phyloP scores from a whole-genome alignment of 1,140 invertebrate species.

The Zaprionus camerounensis region DNA sequence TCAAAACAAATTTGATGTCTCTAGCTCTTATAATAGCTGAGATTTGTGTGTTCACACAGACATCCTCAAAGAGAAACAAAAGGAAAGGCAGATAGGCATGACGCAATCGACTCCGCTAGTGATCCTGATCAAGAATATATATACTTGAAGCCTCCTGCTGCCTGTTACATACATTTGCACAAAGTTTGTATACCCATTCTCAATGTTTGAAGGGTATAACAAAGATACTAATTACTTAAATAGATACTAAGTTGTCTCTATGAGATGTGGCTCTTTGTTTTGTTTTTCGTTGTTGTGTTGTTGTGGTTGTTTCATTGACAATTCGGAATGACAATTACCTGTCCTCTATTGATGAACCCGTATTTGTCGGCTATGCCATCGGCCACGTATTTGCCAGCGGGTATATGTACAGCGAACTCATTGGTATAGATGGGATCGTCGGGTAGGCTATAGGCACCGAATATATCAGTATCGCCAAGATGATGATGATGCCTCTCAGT shows the following conservation, averaged over 20 bases:
- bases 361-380: conserved; percentile 86
- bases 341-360: conserved; percentile 88
- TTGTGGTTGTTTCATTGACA: background rate
- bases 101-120: no score
- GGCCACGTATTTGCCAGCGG: conserved; percentile 85
- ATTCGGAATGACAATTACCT: conserved; percentile 84
- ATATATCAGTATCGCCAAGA: conserved; percentile 56
- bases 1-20: no score
- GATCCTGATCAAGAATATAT: no score
- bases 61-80: no score
- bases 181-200: no score
- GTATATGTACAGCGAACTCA: conserved; percentile 88
- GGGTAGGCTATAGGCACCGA: conserved; percentile 74
- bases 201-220: no score
- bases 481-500: conserved; percentile 17
- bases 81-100: no score
- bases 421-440: conserved; percentile 86
- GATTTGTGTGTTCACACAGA: no score
- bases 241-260: background rate
- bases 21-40: no score
- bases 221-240: background rate
- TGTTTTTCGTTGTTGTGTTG: background rate
- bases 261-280: background rate
- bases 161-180: no score
- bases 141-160: accelerated